Base-by-base conservation (phyloP, 2,888 invertebrate genomes). In the Phoenoteleia sp. region DNA sequence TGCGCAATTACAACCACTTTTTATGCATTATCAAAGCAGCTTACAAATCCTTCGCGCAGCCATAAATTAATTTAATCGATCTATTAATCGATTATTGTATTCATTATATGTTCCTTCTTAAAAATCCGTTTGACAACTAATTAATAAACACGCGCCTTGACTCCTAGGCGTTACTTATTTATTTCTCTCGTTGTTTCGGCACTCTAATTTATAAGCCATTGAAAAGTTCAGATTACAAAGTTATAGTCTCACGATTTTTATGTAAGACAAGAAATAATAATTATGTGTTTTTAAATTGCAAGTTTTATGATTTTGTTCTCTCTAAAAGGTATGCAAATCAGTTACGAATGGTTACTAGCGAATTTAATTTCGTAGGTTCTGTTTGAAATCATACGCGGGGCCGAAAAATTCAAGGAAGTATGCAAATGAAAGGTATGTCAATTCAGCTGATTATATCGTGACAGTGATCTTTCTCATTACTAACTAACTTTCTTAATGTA, bases 361-460 rank as follows among this genome's bases (percentile, higher is more conserved):
- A 54, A 52, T 69, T 76, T 76, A 62, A 80, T 84, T 56, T 80
- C 75, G 69, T 80, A 84, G 79, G 62, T 60, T 80, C 75, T 80
- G 75, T 76, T 66, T 25, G 60, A 75, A 84, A 76, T 75, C 69
- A 64, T 67, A 71, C 75, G 69, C 52, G 64, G 42, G 58, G 27
- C 66, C 84, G 75, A 60, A 72, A 77, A 81, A 67, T 84, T 84
- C 81, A 71, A 76, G 72, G 76, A 84, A 81, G 72, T 84, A 84
- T 84, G 84, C 81, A 76, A 84, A 84, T 84, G 71, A 76, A 81
- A 71, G 71, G 58, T 66, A 36, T 72, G 84, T 81, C 81, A 84
- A 76, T 76, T 81, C 71, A 47, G 39, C 76, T 67, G 84, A 76
- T 84, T 76, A 76, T 84, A 84, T 81, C 75, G 69, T 76, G 80